Base-by-base conservation (phyloP, 2,888 invertebrate species). In the Drosophila diplacantha region DNA sequence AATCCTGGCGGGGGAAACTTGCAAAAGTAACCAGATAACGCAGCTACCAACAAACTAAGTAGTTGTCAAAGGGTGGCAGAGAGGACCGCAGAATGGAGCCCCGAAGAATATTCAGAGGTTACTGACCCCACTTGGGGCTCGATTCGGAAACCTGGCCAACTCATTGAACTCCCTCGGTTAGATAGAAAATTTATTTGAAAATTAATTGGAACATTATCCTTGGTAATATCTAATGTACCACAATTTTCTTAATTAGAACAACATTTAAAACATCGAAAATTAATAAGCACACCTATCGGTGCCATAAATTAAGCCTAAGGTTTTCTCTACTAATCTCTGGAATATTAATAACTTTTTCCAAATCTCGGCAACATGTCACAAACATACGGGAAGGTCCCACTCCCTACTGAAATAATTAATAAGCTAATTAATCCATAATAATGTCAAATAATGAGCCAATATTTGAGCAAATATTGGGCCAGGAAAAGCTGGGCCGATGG, bases 21-120 rank as follows among this genome's bases (percentile, higher is more conserved):
- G 66, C 73, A 72, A 77, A 80, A 80, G 69, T 77, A 72, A 75
- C 75, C 69, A 80, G 77, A 78, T 80, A 80, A 80, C 72, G 64
- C 72, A 69, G 64, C 63, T 54, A 32, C 59, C 61, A 43, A 59
- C 57, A 57, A 66, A 52, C 65, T 47, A 66, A 63, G 72, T 65
- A 69, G 76, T 64, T 56, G 50, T 49, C 32, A 29, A 55, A 44
- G 29, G 22, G 51, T 31, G 9, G 22, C 14, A n/a, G 50, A 39
- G 54, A 39, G 26, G 24, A 31, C 59, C 50, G 22, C 50, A 29
- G 35, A 16, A 55, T 18, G 18, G 22, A n/a, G 32, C 20, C 52
- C 31, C 20, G 26, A 44, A 24, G 54, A 16, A 38, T 32, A 49
- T 5, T 35, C 14, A 39, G 31, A 34, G 41, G 34, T 59, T 43